Base-by-base conservation (phyloP, 2,113 vertebrate species). In the Halcyon malimbica region DNA sequence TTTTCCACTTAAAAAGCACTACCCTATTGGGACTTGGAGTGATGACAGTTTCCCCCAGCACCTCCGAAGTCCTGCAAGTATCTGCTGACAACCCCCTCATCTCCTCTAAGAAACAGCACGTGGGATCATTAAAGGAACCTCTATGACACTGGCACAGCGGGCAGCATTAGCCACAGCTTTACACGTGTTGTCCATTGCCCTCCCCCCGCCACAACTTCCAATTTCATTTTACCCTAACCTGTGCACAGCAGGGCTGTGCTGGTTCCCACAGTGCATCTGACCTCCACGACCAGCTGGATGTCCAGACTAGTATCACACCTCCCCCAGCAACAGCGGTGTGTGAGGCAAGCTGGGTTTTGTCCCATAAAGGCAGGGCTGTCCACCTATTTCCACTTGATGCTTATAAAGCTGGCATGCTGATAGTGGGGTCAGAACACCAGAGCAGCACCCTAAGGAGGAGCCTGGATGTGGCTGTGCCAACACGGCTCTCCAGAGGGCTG, bases 1-100 rank as follows among this genome's bases (percentile, higher is more conserved):
- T 71, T 68, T 82, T 73, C 33, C 29, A 51, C 42, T 46, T 41
- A 39, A 14, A 82, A 86, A 81, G 9, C 28, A 56, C 51, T 50
- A 54, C 63, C 0, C 0, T 7, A 25, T 10, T 0, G 0, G 50
- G 60, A 78, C n/a, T 16, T 21, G 9, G 53, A 56, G 21, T 33
- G 35, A 57, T 39, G 35, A 62, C 4, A 68, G n/a, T 74, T 73
- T 29, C 10, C 54, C 8, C 13, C 57, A 73, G 81, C 51, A 56
- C 33, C 51, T 82, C 41, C 41, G 0, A 1, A 57, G 60, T 33
- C 37, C 37, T 83, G 54, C 71, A 74, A 78, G 23, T 13, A 53
- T 53, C 48, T 51, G 28, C 21, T 29, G 74, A 53, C 53, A 48
- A 13, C 5, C 23, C 10, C 64, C 41, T 1, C 0, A 42, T 37